A percentile compares a stretch with the other conserved stretches of the same genome.
Evolutionary conservation across 2,888 invertebrate genomes (phyloP).

Genomic region (Bhutanitis thaidina): DNA sequence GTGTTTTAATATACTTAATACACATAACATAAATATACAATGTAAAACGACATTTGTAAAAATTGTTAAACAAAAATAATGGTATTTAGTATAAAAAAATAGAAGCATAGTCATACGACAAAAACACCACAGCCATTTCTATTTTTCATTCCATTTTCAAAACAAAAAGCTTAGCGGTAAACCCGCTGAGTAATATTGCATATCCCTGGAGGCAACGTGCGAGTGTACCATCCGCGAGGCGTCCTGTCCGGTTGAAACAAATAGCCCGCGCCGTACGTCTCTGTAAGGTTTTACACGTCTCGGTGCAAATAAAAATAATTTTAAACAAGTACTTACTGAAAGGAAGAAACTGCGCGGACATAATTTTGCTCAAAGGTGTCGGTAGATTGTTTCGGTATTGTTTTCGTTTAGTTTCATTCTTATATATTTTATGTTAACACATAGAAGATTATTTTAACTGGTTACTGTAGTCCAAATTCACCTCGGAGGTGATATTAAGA

Average conservation of each 20-base stretch:
- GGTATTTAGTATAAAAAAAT: neutral
- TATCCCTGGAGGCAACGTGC: constrained; percentile 12
- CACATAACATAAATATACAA: no score
- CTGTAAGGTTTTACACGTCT: constrained; percentile 18
- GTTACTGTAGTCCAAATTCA: no score
- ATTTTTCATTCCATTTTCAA: constrained; percentile 16
- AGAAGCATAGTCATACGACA: neutral
- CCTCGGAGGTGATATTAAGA: no score
- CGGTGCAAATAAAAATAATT: constrained; percentile 19
- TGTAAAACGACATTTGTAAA: no score
- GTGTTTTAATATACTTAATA: no score
- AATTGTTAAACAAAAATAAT: no score
- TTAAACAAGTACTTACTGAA: constrained; percentile 11
- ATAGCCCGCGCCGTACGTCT: constrained; percentile 13
- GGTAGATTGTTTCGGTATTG: neutral
- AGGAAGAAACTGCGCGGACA: neutral
- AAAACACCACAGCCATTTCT: constrained; percentile 2
- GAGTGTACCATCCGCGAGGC: constrained; percentile 1
- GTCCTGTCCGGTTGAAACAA: constrained; percentile 17
- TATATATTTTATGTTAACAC: no score
- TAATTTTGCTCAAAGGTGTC: neutral
- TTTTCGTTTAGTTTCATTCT: neutral
- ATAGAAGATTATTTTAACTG: no score
- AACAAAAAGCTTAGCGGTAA: constrained; percentile 19
- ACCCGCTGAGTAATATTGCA: constrained; percentile 21